Evolutionary conservation across 1,140 invertebrate species (phyloP), one percentile per base, ranked within the genome.

Genomic region (Listronotus oregonensis): DNA sequence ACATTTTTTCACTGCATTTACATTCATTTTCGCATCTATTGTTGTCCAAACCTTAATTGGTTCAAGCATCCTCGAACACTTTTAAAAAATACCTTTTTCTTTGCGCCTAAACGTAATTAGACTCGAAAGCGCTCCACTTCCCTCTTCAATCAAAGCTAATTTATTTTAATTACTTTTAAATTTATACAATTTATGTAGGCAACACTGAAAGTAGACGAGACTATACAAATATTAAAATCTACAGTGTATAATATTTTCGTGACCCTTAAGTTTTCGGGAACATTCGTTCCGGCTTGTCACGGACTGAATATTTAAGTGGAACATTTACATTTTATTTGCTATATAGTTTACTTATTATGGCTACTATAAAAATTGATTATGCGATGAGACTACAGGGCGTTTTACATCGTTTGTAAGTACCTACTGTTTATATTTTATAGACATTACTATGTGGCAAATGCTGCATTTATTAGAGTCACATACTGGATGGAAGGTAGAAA

Each of bases 151-250:
- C 47, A 54, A 54, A 54, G 31, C 51, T 54, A 54, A 54, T 54
- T 54, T 54, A 54, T 54, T 54, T 54, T 40, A 54, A 54, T 54
- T 17, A 39, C 51, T 54, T 54, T 54, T 15, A 21, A 46, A 46
- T 17, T 46, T 46, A 17, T 21, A 50, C 49, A 51, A 51, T 51
- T 51, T 51, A 51, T 51, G 27, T 51, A 51, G 49, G 49, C 49
- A 21, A 50, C 47, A 50, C 47, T 9, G 47, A 31, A 37, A 51
- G 49, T 51, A 51, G 17, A 51, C 49, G 49, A 15, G 10, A 32
- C 49, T 51, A 51, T 51, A 51, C 49, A 51, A 51, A 51, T 51
- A 51, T 51, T 51, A 51, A 51, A 49, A 17, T 49, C 46, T 49
- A 49, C 46, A 18, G 49, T 51, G 49, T 51, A 51, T 27, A 51